These are phyloP conservation scores for Anabacerthia variegaticeps DNA, from an alignment of 2,797 vertebrate genomes.

Conservation along the genomic window DNA sequence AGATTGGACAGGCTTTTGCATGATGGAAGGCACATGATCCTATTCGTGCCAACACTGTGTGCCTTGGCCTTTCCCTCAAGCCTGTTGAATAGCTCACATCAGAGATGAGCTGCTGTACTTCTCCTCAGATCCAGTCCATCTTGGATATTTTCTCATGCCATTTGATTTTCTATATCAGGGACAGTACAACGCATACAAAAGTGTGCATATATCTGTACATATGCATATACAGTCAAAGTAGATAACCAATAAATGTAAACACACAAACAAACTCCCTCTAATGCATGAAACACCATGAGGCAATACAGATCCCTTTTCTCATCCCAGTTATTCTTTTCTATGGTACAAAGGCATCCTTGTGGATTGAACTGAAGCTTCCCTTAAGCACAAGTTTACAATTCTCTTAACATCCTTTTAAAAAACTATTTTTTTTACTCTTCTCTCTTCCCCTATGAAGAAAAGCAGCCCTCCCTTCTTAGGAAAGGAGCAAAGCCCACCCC, in stretches of 20 bases:
- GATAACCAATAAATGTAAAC: background rate
- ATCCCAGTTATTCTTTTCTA: background rate
- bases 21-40: background rate
- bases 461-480: background rate
- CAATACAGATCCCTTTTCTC: background rate
- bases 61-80: background rate
- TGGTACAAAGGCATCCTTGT: background rate
- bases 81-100: background rate
- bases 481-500: background rate
- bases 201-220: background rate
- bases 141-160: background rate
- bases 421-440: background rate
- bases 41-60: fast-evolving
- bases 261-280: background rate
- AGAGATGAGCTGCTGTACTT: background rate
- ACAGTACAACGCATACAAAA: background rate
- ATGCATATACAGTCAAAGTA: background rate
- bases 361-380: background rate
- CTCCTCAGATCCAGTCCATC: background rate
- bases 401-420: background rate
- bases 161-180: background rate
- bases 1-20: background rate
- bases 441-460: background rate
- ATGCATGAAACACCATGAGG: background rate
- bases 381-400: background rate